Conservation (phyloP, 2,888 invertebrate species). For the Drosophila nigritarsus region DNA sequence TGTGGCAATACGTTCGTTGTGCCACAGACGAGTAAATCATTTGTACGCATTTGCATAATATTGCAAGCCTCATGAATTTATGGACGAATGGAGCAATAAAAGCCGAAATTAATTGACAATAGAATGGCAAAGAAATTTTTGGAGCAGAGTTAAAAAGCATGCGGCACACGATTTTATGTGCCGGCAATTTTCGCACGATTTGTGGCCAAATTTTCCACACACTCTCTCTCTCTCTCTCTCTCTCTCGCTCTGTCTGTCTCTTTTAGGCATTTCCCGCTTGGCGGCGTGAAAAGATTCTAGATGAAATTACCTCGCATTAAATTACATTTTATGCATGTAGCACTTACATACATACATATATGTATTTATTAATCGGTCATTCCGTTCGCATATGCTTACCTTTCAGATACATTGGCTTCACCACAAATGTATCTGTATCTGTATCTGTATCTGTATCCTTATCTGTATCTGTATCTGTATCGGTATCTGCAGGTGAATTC, state of each 20-base stretch:
- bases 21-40: slow-evolving; percentile 42
- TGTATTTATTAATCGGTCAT: slow-evolving; percentile 63
- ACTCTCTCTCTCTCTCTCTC: slow-evolving; percentile 12
- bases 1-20: slow-evolving; percentile 7
- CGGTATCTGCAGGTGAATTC: slow-evolving; percentile 8
- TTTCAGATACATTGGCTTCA: background rate
- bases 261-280: background rate
- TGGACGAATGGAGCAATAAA: slow-evolving; percentile 64
- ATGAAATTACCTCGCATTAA: slow-evolving; percentile 49
- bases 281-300: slow-evolving; percentile 42
- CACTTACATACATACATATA: background rate
- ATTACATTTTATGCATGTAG: slow-evolving; percentile 45
- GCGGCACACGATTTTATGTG: slow-evolving; percentile 22
- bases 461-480: slow-evolving; percentile 23
- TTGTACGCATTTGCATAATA: slow-evolving; percentile 45
- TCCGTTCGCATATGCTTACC: slow-evolving; percentile 30
- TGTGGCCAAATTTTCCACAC: slow-evolving; percentile 55
- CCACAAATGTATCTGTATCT: slow-evolving; percentile 2
- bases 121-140: slow-evolving; percentile 27
- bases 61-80: slow-evolving; percentile 52
- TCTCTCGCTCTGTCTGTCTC: background rate
- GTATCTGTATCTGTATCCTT: slow-evolving; percentile 19
- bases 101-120: slow-evolving; percentile 71
- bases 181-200: slow-evolving; percentile 61
- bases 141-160: slow-evolving; percentile 16